Evolutionary conservation across 2,797 vertebrate species (phyloP), one percentile per base, ranked within the genome.

Genomic region (Anguilla megastoma): DNA sequence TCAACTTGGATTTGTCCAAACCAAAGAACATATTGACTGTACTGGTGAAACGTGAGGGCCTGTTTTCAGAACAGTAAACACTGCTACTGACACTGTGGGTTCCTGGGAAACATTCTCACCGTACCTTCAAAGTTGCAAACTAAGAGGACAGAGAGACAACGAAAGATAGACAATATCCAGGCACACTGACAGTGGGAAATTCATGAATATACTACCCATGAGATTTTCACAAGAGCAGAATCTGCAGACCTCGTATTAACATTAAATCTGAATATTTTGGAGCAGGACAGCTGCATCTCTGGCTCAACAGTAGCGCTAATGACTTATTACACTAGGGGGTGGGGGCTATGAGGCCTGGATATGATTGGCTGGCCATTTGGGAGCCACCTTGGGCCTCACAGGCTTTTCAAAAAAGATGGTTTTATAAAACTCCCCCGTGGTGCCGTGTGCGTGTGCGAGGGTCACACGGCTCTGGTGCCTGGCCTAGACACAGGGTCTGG

Each of bases 331-430:
- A n/a, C 71, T 5, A 12, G 36, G n/a, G 6, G 33, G 30, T 14
- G 30, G 71, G 33, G 79, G 18, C 79, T 82, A 45, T 50, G 16
- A 16, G 12, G 45, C 21, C 41, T 50, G 79, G 79, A 82, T 82
- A n/a, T 50, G 79, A 82, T 82, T 82, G 79, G 79, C 24, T 50
- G 21, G 79, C 79, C 79, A 10, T 82, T 82, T 82, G 79, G 45
- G 45, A 82, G 79, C 45, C 79, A 50, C 50, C 79, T 82, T n/a
- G 79, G 21, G 8, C 24, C 45, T 50, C 9, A 9, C 41, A n/a
- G 45, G 63, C 63, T 69, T n/a, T 69, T n/a, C 63, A 24, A n/a
- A 69, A 24, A n/a, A 48, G 45, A 82, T 12, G 21, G 41, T 50
- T 79, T 45, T 41, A 45, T 50, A 45, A 21, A 82, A 50, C 18